phyloP scores from a whole-genome alignment of 1,140 invertebrate species.

The Heliconius himera region DNA sequence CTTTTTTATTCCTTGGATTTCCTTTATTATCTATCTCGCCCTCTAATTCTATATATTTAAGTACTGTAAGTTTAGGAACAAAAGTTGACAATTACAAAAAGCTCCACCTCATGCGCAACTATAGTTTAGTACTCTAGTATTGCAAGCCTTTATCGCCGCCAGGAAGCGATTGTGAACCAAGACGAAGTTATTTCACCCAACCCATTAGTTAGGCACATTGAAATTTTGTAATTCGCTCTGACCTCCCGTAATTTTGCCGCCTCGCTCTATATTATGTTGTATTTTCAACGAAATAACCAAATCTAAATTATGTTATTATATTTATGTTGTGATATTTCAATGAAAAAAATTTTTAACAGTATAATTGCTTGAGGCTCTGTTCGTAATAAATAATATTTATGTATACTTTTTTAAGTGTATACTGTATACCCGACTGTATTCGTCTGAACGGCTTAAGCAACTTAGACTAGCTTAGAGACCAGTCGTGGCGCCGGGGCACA shows the following conservation, averaged over 20 bases:
- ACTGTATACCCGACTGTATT: too few relatives aligned
- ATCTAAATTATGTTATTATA: not conserved
- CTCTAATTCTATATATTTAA: too few relatives aligned
- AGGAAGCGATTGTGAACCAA: constrained; percentile 32
- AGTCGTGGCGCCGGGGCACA: too few relatives aligned
- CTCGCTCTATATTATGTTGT: not conserved
- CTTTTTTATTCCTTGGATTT: too few relatives aligned
- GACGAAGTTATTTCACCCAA: constrained; percentile 23
- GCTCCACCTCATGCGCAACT: not conserved
- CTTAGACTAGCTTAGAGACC: too few relatives aligned
- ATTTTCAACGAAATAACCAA: not conserved
- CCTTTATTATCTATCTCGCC: too few relatives aligned
- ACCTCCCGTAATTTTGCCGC: constrained; percentile 1
- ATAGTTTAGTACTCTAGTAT: not conserved
- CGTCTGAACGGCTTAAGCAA: too few relatives aligned
- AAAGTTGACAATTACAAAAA: not conserved
- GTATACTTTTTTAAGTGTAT: too few relatives aligned
- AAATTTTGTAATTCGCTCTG: constrained; percentile 5
- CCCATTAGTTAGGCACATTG: not conserved
- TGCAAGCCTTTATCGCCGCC: constrained; percentile 30
- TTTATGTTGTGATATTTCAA: too few relatives aligned
- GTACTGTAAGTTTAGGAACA: not conserved
- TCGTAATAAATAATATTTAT: too few relatives aligned
- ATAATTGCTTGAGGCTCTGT: too few relatives aligned
- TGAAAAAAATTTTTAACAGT: too few relatives aligned